Percentiles rank a stretch among this genome's conserved stretches.
phyloP scores from a whole-genome alignment of 2,888 invertebrate species.

The Hedya salicella region DNA sequence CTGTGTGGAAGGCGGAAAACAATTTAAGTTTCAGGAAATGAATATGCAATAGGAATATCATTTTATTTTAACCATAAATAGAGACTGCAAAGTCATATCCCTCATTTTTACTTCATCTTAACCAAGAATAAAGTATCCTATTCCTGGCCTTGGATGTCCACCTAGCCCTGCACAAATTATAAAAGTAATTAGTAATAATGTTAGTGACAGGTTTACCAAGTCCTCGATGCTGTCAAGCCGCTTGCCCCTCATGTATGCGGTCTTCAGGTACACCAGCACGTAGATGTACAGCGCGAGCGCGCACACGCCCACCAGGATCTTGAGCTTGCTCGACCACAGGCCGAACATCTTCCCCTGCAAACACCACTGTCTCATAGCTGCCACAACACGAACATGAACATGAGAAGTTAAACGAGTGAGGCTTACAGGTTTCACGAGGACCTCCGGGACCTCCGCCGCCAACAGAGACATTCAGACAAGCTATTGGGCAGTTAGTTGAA shows the following conservation, averaged over 20 bases:
- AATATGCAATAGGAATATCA: too few relatives aligned
- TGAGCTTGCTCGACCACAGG: conserved; percentile 52
- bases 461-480: conserved; percentile 48
- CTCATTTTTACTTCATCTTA: too few relatives aligned
- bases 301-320: conserved; percentile 48
- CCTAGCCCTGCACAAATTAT: neutral
- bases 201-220: conserved; percentile 50
- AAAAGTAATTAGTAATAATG: neutral
- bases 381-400: neutral
- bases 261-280: conserved; percentile 52
- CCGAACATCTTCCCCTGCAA: conserved; percentile 48
- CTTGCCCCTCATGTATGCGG: conserved; percentile 53
- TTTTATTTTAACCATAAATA: too few relatives aligned
- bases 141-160: too few relatives aligned
- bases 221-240: conserved; percentile 54
- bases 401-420: conserved; percentile 16
- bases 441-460: conserved; percentile 52
- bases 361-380: neutral
- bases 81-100: too few relatives aligned
- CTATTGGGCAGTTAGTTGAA: conserved; percentile 1
- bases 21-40: too few relatives aligned
- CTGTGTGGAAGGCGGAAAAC: too few relatives aligned
- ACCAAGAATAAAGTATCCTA: too few relatives aligned
- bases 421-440: conserved; percentile 56
- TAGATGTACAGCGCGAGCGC: conserved; percentile 53